Percentiles rank a stretch among this genome's conserved stretches.
These are phyloP conservation scores for Atractosteus spatula DNA, from an alignment of 2,113 vertebrate species.

Conservation along the genomic window DNA sequence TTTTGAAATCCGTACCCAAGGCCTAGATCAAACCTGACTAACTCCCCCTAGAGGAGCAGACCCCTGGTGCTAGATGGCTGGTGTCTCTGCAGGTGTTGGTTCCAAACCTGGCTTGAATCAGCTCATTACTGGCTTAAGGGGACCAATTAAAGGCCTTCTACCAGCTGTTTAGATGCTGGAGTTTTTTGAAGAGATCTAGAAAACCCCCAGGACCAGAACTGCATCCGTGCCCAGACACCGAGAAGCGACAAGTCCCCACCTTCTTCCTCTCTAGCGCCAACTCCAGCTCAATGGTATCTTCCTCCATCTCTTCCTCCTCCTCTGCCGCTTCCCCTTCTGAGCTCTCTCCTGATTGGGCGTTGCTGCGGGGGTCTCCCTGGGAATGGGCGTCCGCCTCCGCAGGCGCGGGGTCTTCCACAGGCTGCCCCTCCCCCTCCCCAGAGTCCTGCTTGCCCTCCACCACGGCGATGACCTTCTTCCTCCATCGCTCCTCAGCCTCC, in stretches of 20 bases:
- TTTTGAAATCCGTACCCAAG: too few species aligned
- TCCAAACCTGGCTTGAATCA: too few species aligned
- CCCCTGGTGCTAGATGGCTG: too few species aligned
- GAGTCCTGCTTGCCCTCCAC: constrained; percentile 65
- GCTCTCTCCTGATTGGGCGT: constrained; percentile 69
- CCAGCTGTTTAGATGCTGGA: too few species aligned
- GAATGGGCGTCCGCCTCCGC: constrained; percentile 53
- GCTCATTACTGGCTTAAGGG: too few species aligned
- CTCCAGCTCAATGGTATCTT: constrained; percentile 90
- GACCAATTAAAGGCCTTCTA: too few species aligned
- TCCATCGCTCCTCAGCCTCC: constrained; percentile 92
- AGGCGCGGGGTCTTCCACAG: constrained; percentile 26
- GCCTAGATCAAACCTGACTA: too few species aligned
- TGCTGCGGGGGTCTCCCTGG: constrained; percentile 72
- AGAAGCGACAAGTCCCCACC: constrained; percentile 46
- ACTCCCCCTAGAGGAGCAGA: too few species aligned
- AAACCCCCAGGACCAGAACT: too few species aligned
- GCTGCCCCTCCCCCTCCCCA: constrained; percentile 56
- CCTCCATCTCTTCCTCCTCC: constrained; percentile 81
- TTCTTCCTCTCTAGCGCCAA: constrained; percentile 93
- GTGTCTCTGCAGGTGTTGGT: too few species aligned
- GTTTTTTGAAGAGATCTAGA: too few species aligned
- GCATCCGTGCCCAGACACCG: too few species aligned
- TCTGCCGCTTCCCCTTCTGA: constrained; percentile 69
- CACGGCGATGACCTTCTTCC: constrained; percentile 80